phyloP scores from a whole-genome alignment of 2,113 vertebrate genomes.

The Castor canadensis region DNA sequence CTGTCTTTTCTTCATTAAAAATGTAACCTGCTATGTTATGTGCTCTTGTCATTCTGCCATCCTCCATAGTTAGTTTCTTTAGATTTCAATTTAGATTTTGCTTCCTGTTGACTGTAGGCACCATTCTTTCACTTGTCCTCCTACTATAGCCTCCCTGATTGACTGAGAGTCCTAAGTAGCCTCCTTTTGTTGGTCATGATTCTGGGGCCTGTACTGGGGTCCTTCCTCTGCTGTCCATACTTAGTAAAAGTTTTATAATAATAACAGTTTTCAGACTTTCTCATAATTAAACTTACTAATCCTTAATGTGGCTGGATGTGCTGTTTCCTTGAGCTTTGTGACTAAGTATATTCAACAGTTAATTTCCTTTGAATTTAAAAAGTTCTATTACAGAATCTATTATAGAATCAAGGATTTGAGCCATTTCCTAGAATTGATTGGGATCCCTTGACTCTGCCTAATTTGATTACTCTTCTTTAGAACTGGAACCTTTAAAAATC shows the following conservation, averaged over 20 bases:
- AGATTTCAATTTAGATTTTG: no score
- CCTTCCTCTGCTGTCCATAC: not conserved
- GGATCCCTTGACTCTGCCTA: no score
- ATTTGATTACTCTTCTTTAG: not conserved
- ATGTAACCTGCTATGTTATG: not conserved
- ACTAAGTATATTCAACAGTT: not conserved
- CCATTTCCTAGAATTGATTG: not conserved
- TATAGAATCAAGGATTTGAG: not conserved
- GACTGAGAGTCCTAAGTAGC: not conserved
- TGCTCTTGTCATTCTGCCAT: not conserved
- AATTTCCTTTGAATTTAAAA: slow-evolving; percentile 6
- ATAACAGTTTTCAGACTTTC: not conserved
- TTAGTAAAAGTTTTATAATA: not conserved
- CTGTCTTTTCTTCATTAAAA: slow-evolving; percentile 59
- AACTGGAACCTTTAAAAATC: not conserved
- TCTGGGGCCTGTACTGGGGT: not conserved
- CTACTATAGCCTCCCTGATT: not conserved
- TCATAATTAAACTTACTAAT: slow-evolving; percentile 13
- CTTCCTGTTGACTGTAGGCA: not conserved
- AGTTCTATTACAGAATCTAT: not conserved
- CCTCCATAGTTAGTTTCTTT: not conserved
- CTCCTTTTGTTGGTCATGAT: not conserved
- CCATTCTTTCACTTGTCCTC: no score
- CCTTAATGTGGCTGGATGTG: not conserved
- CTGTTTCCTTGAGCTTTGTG: not conserved